Conservation (phyloP, 2,888 invertebrate genomes). For the Chesias legatella region DNA sequence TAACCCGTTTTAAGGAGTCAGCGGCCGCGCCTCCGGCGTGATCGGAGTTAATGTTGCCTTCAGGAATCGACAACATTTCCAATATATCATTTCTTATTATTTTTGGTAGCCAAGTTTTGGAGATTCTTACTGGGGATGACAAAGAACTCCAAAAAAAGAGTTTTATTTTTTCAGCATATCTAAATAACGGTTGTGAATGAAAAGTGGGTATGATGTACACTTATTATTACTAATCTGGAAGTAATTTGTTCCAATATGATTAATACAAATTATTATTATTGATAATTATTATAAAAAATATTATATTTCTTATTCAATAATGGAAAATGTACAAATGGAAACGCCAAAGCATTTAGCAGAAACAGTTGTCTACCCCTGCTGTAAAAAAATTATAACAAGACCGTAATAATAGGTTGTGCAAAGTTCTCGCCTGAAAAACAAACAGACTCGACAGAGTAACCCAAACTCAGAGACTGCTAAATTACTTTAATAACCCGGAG, state of each 20-base stretch:
- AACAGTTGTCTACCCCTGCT: slow-evolving; percentile 51
- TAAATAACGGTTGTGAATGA: too few relatives aligned
- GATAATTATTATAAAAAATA: too few relatives aligned
- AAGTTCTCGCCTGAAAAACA: slow-evolving; percentile 80
- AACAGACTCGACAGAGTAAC: slow-evolving; percentile 68
- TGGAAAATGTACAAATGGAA: not conserved
- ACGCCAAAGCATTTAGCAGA: not conserved
- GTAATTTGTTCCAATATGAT: too few relatives aligned
- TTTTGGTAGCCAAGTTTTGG: too few relatives aligned
- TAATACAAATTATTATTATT: too few relatives aligned
- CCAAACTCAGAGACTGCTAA: slow-evolving; percentile 58
- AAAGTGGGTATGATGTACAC: too few relatives aligned
- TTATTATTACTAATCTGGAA: too few relatives aligned
- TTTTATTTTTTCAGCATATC: too few relatives aligned
- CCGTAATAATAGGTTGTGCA: slow-evolving; percentile 74
- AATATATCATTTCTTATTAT: not conserved
- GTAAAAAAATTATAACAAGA: slow-evolving; percentile 71
- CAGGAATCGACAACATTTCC: slow-evolving; percentile 49
- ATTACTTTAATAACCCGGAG: slow-evolving; percentile 67
- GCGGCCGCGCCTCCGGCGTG: slow-evolving; percentile 67
- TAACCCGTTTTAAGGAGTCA: slow-evolving; percentile 66
- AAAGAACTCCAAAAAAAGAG: too few relatives aligned
- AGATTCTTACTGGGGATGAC: too few relatives aligned
- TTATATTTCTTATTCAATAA: too few relatives aligned
- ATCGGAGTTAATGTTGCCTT: slow-evolving; percentile 43